phyloP scores from a whole-genome alignment of 2,797 vertebrate species.

The Tinamus major region DNA sequence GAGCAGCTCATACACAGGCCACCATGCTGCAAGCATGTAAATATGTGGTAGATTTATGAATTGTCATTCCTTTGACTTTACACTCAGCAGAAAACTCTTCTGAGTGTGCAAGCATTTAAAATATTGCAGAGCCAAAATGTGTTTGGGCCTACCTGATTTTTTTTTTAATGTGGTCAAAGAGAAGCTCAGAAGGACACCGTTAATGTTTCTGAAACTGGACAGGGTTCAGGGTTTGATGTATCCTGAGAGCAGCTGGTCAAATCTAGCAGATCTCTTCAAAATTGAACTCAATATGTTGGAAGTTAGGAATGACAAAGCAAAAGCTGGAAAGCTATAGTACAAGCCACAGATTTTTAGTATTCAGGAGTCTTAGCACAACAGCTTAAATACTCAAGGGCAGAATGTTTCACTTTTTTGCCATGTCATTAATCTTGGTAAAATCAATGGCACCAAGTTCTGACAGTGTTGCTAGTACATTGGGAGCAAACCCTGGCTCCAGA shows the following conservation, averaged over 20 bases:
- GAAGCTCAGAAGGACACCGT: background rate
- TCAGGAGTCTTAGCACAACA: background rate
- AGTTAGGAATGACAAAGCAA: background rate
- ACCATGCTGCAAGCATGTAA: background rate
- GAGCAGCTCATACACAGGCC: background rate
- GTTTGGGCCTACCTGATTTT: background rate
- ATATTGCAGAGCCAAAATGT: background rate
- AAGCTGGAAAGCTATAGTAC: background rate
- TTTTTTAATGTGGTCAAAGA: background rate
- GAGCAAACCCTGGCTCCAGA: background rate
- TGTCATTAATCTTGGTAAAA: background rate
- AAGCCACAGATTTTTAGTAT: background rate
- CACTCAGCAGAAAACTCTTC: background rate
- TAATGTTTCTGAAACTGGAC: background rate
- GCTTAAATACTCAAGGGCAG: background rate
- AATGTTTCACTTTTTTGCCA: background rate
- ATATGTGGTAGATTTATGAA: background rate
- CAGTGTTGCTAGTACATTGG: background rate
- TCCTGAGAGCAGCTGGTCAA: background rate
- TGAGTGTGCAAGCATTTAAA: background rate
- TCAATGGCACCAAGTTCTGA: background rate
- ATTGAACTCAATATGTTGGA: background rate
- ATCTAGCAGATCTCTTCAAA: background rate
- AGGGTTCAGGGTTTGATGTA: background rate
- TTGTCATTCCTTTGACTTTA: background rate